Conservation (phyloP, 92 coral and sea anemone genomes). For the Phenganax marumi region DNA sequence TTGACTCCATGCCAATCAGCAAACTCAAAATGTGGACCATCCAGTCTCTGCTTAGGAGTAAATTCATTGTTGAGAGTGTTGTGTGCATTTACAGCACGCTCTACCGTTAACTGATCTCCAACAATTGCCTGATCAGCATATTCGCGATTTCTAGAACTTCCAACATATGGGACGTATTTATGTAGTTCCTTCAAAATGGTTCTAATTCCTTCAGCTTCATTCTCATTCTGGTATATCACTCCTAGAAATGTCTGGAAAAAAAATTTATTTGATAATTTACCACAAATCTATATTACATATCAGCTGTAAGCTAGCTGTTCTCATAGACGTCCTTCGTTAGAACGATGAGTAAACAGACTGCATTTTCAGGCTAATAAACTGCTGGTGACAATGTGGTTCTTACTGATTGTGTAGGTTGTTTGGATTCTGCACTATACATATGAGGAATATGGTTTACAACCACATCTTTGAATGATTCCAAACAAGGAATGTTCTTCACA, state of each 20-base stretch:
- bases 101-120: too few species aligned
- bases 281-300: neutral
- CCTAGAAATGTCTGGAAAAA: conserved; percentile 48
- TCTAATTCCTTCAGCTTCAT: conserved; percentile 47
- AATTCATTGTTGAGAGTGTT: too few species aligned
- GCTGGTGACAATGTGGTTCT: neutral
- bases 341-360: neutral
- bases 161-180: conserved; percentile 47
- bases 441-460: conserved; percentile 24
- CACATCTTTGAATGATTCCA: conserved; percentile 1
- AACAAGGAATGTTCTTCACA: conserved; percentile 32
- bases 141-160: conserved; percentile 48
- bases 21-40: too few species aligned
- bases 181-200: conserved; percentile 39
- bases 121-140: conserved; percentile 62
- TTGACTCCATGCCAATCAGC: conserved; percentile 54
- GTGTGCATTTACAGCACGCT: too few species aligned
- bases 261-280: neutral
- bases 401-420: conserved; percentile 13
- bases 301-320: neutral
- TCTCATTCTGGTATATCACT: conserved; percentile 52
- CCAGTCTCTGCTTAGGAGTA: too few species aligned
- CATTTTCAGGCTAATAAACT: neutral
- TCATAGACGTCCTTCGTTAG: neutral
- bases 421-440: neutral